phyloP scores from a whole-genome alignment of 2,888 invertebrate species.

The Euzetes globulus region DNA sequence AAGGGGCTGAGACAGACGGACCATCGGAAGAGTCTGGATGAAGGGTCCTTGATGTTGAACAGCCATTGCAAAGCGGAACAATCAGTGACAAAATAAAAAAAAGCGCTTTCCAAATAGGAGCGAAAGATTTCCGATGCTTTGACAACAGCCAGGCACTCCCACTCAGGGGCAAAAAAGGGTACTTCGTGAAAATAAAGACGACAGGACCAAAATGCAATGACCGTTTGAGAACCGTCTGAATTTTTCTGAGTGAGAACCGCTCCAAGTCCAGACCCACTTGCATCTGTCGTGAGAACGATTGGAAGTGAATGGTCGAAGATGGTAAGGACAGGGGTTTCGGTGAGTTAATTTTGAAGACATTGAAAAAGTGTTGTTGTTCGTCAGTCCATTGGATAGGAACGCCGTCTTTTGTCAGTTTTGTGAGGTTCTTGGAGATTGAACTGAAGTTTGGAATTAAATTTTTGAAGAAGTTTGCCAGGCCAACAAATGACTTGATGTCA shows the following conservation, averaged over 20 bases:
- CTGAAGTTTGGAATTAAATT: neutral
- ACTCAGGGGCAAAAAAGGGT: no score
- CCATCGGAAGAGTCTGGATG: no score
- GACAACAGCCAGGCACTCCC: conserved; percentile 3
- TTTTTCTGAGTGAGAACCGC: conserved; percentile 35
- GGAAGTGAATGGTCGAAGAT: conserved; percentile 34
- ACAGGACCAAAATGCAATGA: no score
- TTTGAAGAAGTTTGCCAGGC: neutral
- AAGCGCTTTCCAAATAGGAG: neutral
- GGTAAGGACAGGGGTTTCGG: conserved; percentile 16
- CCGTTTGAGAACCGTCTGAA: no score
- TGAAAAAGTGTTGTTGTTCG: neutral
- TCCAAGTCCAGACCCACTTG: conserved; percentile 31
- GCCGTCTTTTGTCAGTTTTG: neutral
- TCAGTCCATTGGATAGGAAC: neutral
- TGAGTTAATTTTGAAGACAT: neutral
- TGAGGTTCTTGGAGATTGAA: neutral
- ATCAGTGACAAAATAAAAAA: neutral
- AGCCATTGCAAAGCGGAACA: neutral
- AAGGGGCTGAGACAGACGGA: no score
- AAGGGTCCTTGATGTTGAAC: neutral
- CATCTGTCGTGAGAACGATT: conserved; percentile 36
- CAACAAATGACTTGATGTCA: neutral
- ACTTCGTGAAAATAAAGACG: no score
- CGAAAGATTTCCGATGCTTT: neutral